Conservation (phyloP, 2,888 invertebrate species). For the Luperina testacea region DNA sequence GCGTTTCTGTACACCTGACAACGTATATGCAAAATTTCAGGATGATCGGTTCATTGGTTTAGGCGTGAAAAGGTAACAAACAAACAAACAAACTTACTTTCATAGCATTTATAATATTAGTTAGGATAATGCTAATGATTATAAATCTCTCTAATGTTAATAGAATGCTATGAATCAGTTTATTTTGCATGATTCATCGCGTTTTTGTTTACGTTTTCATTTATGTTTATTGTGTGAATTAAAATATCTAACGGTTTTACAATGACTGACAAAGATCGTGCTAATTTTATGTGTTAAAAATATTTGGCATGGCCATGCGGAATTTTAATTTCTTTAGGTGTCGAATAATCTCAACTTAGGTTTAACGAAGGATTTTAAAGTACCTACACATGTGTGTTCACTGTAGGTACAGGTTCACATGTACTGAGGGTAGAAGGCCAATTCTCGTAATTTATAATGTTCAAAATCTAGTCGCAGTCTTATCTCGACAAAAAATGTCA, state of each 20-base stretch:
- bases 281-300: constrained; percentile 23
- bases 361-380: neutral
- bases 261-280: constrained; percentile 8
- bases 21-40: no score
- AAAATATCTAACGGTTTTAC: constrained; percentile 40
- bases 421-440: no score
- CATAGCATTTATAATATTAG: no score
- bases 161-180: constrained; percentile 30
- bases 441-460: no score
- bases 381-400: no score
- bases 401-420: neutral
- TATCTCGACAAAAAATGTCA: no score
- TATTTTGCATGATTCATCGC: constrained; percentile 38
- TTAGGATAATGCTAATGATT: constrained; percentile 4
- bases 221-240: constrained; percentile 28
- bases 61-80: no score
- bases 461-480: no score
- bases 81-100: no score
- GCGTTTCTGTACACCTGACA: no score
- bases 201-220: constrained; percentile 51
- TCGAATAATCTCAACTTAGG: neutral
- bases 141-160: constrained; percentile 20
- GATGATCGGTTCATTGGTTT: no score
- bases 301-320: constrained; percentile 2
- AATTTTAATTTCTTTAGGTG: neutral